Evolutionary conservation across 2,888 invertebrate genomes (phyloP).

Genomic region (Agrotis segetum): DNA sequence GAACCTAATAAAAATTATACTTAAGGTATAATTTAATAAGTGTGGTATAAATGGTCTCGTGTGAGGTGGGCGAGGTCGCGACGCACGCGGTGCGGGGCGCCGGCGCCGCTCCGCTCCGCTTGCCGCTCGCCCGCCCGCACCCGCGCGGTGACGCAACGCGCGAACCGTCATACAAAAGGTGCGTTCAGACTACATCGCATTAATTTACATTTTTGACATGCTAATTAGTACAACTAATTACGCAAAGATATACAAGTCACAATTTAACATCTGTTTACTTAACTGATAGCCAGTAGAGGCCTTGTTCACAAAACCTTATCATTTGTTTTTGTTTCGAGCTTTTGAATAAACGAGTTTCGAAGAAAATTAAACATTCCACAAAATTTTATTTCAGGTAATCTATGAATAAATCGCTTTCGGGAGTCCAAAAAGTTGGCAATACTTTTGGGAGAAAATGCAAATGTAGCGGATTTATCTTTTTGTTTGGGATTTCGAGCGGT

Average conservation of each 20-base stretch:
- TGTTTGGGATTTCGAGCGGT: background rate
- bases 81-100: conserved; percentile 53
- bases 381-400: conserved; percentile 45
- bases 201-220: conserved; percentile 7
- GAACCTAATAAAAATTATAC: conserved; percentile 40
- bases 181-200: conserved; percentile 38
- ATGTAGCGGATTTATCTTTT: conserved; percentile 31
- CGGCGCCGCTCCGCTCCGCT: conserved; percentile 50
- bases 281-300: conserved; percentile 28
- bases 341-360: conserved; percentile 34
- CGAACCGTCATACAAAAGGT: conserved; percentile 52
- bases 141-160: conserved; percentile 75
- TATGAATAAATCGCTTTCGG: conserved; percentile 31
- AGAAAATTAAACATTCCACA: conserved; percentile 27
- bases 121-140: conserved; percentile 50
- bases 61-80: conserved; percentile 78
- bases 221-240: conserved; percentile 26
- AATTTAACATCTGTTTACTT: conserved; percentile 26
- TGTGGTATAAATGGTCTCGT: conserved; percentile 68
- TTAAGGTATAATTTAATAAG: conserved; percentile 39
- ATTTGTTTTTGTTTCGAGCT: conserved; percentile 28
- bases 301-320: conserved; percentile 49
- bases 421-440: conserved; percentile 36
- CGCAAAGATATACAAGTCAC: conserved; percentile 1
- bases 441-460: conserved; percentile 43